Percentiles rank a stretch among this genome's conserved stretches.
These are phyloP conservation scores for Leucophenga montana DNA, from an alignment of 2,888 invertebrate species.

Conservation along the genomic window DNA sequence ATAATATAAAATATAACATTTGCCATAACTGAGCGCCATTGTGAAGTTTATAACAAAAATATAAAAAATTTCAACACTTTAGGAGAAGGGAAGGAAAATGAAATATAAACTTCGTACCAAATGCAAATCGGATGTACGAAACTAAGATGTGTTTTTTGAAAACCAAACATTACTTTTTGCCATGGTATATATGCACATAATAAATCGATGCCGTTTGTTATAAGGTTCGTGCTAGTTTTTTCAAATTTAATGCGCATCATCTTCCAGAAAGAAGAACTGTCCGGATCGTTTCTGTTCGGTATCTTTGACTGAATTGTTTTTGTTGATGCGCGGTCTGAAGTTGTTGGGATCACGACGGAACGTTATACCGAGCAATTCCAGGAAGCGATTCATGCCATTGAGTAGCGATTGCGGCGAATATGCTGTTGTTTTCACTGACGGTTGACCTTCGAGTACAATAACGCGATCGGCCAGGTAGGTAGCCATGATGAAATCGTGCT, in stretches of 20 bases:
- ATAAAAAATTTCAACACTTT: constrained; percentile 49
- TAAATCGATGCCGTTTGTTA: not conserved
- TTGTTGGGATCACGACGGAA: constrained; percentile 99
- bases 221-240: not conserved
- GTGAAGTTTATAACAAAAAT: constrained; percentile 41
- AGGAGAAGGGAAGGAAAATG: constrained; percentile 43
- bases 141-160: constrained; percentile 20
- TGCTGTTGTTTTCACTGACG: constrained; percentile 91
- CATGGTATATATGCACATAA: not conserved
- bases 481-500: constrained; percentile 99
- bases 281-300: constrained; percentile 97
- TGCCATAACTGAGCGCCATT: constrained; percentile 38
- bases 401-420: constrained; percentile 93
- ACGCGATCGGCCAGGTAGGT: constrained; percentile 99
- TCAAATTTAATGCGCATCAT: constrained; percentile 71
- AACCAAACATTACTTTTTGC: constrained; percentile 32
- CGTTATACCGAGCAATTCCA: constrained; percentile 95
- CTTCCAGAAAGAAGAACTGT: constrained; percentile 99
- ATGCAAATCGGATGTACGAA: constrained; percentile 37
- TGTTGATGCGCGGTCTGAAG: constrained; percentile 98
- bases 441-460: constrained; percentile 96
- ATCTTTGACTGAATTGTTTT: constrained; percentile 97
- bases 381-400: constrained; percentile 98
- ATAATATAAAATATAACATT: constrained; percentile 39
- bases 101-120: constrained; percentile 36